Evolutionary conservation across 2,113 vertebrate species (phyloP), one percentile per base, ranked within the genome.

Genomic region (Corythornis cristatus): DNA sequence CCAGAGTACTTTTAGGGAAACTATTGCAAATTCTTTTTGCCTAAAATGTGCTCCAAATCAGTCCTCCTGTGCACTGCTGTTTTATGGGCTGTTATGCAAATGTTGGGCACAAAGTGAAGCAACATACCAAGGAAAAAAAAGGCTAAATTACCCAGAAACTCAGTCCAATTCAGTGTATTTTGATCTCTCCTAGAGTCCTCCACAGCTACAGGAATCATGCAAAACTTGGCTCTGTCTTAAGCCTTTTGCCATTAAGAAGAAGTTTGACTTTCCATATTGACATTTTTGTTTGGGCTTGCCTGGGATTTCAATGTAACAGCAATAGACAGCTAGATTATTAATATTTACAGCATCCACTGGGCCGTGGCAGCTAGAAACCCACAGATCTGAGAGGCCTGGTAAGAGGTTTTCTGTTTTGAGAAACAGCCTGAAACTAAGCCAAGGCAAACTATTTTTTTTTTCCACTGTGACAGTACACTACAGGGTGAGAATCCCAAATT

Each of bases 1-100:
- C 75, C 12, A 84, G 31, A 95, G 72, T 54, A 95, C 54, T 64
- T 94, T 81, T 58, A 75, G 54, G 70, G 76, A 74, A 90, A 50
- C 33, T 73, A 48, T 33, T 94, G 37, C 62, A 83, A 96, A 75
- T 86, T 77, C 3, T 76, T 83, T 81, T 54, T 64, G 50, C 37
- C 48, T 77, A 70, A 76, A 89, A 62, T 2, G 8, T 64, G 83
- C 71, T 83, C 67, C 64, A 68, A n/a, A 40, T 51, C 29, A 74
- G 33, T 66, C 54, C 31, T 84, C 66, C 66, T n/a, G 61, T 3
- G 2, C 48, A 64, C 14, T 72, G 45, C 13, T 89, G 66, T 65
- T 73, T 76, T 92, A 66, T 29, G 53, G 79, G 68, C 70, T 91
- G 28, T 65, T 86, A 46, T 7, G 19, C 67, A 77, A 61, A 33